Evolutionary conservation across 2,797 vertebrate genomes (phyloP), one percentile per base, ranked within the genome.

Genomic region (Oreortyx pictus): DNA sequence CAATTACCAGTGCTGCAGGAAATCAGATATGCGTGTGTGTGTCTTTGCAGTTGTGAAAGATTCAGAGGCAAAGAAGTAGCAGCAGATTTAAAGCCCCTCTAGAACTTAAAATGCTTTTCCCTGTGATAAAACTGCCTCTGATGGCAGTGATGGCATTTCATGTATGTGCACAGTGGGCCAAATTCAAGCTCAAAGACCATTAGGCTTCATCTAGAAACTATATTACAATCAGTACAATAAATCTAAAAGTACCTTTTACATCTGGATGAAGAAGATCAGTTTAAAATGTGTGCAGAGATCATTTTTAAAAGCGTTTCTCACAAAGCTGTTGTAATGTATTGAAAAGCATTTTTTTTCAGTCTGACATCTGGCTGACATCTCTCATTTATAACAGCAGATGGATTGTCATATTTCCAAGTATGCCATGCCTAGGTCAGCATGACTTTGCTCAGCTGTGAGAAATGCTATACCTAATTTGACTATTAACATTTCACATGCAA

Each of bases 31-130:
- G 11, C 15, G 7, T 84, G 25, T 19, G 3, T 10, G 2, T 12
- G 20, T 22, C 4, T 70, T 27, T 65, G 11, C 47, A 16, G 76
- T 79, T 73, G 37, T 83, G 56, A 47, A 75, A 75, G 29, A 68
- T 46, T 31, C 0, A 4, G 4, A 3, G 16, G 7, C 31, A 64
- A 29, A 41, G 9, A 56, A 4, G 13, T 2, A 80, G 2, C 0
- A 3, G 13, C 18, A 79, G 18, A 15, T 81, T 86, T 82, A 49
- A 81, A 92, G 12, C 31, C 39, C 56, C 49, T 86, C 23, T 27
- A 15, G 29, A 35, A 9, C 14, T 71, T 46, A 68, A 86, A 68
- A 22, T 76, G 27, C 7, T 81, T 73, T 90, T 75, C 6, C 24
- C 6, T 75, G 6, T 87, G 13, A 43, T 31, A 50, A 77, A 71